Evolutionary conservation across 2,797 vertebrate species (phyloP), one percentile per base, ranked within the genome.

Genomic region (Zalophus californianus): DNA sequence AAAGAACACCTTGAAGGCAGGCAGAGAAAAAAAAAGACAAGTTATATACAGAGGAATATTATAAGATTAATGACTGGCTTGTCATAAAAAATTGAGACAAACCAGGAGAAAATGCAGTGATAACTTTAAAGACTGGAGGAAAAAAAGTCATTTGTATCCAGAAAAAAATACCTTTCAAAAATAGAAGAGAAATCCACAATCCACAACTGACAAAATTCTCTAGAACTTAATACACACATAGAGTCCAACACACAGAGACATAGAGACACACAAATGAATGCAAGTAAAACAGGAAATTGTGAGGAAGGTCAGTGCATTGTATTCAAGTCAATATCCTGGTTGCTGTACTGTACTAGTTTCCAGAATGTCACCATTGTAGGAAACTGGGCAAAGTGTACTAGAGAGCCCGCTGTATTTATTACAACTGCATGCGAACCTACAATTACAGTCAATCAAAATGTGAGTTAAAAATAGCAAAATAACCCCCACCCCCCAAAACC

Each of bases 1-100:
- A 58, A 87, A 88, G 44, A 56, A 94, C 78, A 95, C 72, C 52
- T 95, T 82, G 70, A 84, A 56, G 48, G 25, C 25, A 96, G 52
- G 14, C 18, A 92, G n/a, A 92, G 35, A 79, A 58, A 27, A 60
- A 84, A 90, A 94, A 78, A 86, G 15, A 90, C 29, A 66, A 21
- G 44, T 8, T n/a, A 32, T 14, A 54, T 38, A 60, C 0, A 41
- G 38, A 94, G 6, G 6, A 44, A 83, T 75, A 88, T 58, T 79
- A 2, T 21, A 60, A 52, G 6, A 44, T 18, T 60, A 58, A 38
- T 54, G 79, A 9, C 18, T 56, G 15, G 84, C 25, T 87, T 68
- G 25, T 84, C 64, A 87, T 75, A n/a, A 79, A 41, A 97, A 84
- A 84, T 12, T 32, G 41, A 78, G 41, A 79, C 15, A 72, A 86